Base-by-base conservation (phyloP, 1,140 invertebrate species). In the Drosophila sechellia region DNA sequence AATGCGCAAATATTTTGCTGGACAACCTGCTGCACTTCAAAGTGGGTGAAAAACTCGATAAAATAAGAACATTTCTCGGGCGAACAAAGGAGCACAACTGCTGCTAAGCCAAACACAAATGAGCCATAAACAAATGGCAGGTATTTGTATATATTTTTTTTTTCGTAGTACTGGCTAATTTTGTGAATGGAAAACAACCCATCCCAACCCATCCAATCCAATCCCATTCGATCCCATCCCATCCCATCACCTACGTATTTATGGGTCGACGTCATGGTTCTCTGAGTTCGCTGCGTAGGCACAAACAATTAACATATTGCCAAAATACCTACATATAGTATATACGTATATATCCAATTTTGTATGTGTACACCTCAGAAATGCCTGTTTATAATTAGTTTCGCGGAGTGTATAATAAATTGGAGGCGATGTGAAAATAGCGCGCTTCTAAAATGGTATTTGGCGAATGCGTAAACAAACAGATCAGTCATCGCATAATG, bases 311-410 rank as follows among this genome's bases (percentile, higher is more conserved):
- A 81, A 87, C 74, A 78, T 77, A 59, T 50, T 59, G 68, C 59
- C 50, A 39, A 35, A 56, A 79, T 64, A 84, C 58, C 11, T 39
- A 39, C 13, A 13, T 39, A 10, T 13, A 5, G 34, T 8, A 42
- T 42, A 60, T 65, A 63, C 54, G 48, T 49, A 58, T 35, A 35
- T 45, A 43, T 13, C 43, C 40, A 50, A 45, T 45, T 59, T 59
- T 50, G 39, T 77, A 71, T 64, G 15, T 43, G 46, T 61, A 56
- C 71, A 60, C 70, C 45, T 72, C 64, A 40, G 35, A 45, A 65
- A 39, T 56, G 39, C 59, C 60, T 83, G 79, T 86, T 77, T 87
- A 83, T 85, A 77, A 81, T 86, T 86, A 85, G 81, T 81, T 64
- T 50, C 15, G 59, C 34, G 11, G 42, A 77, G 58, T 84, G 72